These are phyloP conservation scores for Erythrocebus patas DNA, from an alignment of 2,113 vertebrate genomes.

Conservation along the genomic window DNA sequence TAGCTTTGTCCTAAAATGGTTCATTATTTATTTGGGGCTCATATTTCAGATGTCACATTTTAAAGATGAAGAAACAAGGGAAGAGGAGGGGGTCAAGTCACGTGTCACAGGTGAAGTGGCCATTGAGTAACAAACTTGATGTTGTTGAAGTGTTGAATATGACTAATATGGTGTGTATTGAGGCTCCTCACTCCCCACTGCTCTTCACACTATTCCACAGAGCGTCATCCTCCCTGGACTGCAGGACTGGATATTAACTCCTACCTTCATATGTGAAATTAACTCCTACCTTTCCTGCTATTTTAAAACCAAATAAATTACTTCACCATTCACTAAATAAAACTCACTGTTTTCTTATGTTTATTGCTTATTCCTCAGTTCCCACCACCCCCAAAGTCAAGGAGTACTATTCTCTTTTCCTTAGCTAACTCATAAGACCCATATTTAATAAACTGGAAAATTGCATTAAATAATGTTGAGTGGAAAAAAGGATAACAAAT, in stretches of 20 bases:
- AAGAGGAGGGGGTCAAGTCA: neutral
- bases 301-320: neutral
- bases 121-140: neutral
- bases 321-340: neutral
- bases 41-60: neutral
- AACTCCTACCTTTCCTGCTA: neutral
- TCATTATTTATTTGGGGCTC: neutral
- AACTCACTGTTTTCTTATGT: neutral
- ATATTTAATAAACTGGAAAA: neutral
- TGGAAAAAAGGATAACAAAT: neutral
- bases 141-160: neutral
- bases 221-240: neutral
- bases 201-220: neutral
- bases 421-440: neutral
- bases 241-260: neutral
- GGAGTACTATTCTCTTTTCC: neutral
- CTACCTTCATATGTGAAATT: neutral
- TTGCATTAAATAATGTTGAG: neutral
- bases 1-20: neutral
- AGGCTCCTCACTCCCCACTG: neutral
- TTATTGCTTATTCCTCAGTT: neutral
- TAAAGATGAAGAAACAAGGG: neutral
- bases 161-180: neutral
- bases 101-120: neutral
- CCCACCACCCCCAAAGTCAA: neutral